Percentiles rank a stretch among this genome's conserved stretches.
phyloP scores from a whole-genome alignment of 2,797 vertebrate genomes.

The Coccyzus lansbergi region DNA sequence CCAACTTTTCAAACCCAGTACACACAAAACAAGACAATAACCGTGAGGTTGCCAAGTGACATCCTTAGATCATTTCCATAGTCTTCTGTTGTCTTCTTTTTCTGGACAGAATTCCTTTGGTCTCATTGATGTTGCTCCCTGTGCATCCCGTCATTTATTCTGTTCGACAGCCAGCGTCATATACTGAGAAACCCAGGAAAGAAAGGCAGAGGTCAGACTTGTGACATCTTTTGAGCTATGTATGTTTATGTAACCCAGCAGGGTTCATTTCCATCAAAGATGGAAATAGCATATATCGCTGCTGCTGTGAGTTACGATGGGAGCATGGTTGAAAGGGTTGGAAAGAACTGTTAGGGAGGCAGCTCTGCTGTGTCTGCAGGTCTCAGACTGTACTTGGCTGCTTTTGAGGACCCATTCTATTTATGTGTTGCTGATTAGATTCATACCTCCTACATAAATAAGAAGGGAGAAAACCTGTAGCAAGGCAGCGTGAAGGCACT shows the following conservation, averaged over 20 bases:
- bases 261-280: constrained; percentile 40
- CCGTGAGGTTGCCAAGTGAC: neutral
- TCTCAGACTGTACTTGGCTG: neutral
- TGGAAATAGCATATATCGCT: neutral
- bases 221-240: constrained; percentile 14
- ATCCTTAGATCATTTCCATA: constrained; percentile 26
- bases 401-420: neutral
- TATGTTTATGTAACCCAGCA: constrained; percentile 44
- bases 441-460: neutral
- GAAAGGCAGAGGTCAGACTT: constrained; percentile 29
- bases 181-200: constrained; percentile 12
- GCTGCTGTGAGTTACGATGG: neutral
- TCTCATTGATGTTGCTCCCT: constrained; percentile 32
- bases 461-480: neutral
- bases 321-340: neutral
- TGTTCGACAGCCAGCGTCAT: constrained; percentile 10
- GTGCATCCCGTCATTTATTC: constrained; percentile 36
- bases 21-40: constrained; percentile 6
- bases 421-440: neutral
- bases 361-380: neutral
- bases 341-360: neutral
- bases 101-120: constrained; percentile 40
- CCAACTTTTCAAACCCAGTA: neutral
- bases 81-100: constrained; percentile 20
- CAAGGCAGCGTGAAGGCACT: neutral